Base-by-base conservation (phyloP, 2,888 invertebrate genomes). In the Archips xylosteana region DNA sequence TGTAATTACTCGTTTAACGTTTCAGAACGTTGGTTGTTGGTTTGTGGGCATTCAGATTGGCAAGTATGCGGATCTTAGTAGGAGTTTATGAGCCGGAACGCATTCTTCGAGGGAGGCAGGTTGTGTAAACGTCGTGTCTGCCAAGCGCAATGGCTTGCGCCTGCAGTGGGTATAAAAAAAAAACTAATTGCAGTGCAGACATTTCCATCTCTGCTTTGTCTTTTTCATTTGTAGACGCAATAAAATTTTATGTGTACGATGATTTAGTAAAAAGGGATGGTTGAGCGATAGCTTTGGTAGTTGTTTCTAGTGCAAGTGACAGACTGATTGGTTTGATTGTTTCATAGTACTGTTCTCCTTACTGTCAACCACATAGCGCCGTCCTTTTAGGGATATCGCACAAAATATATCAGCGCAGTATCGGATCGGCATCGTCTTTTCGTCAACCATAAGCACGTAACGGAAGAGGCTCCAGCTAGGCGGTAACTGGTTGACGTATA, bases 1-100 rank as follows among this genome's bases (percentile, higher is more conserved):
- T 88, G 90, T 92, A 93, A 94, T 94, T 92, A 92, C 86, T 88
- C 89, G 89, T 89, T 92, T 89, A 89, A 89, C 82, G 87, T 86
- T 74, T 76, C 81, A 82, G 86, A 85, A 85, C 85, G 85, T 82
- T 75, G 74, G 70, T 61, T 70, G 70, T 76, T 81, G 84, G 84
- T 86, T 86, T 87, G 88, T 89, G 84, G 87, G 85, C 88, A 88
- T 89, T 87, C 82, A 79, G 81, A 82, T 83, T 82, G 85, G 79
- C 70, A 71, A 72, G 78, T 78, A 82, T 85, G 85, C 84, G 82
- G 85, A 84, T 87, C 82, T 85, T 87, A 84, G 77, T 76, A 69
- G 82, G 79, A 82, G 86, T 89, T 90, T 88, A 89, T 89, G 88
- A 87, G 85, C 82, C 85, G 83, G 87, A 88, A 89, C 87, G 84